Evolutionary conservation across 1,140 invertebrate species (phyloP).

Genomic region (Hyposmocoma kahamanoa): DNA sequence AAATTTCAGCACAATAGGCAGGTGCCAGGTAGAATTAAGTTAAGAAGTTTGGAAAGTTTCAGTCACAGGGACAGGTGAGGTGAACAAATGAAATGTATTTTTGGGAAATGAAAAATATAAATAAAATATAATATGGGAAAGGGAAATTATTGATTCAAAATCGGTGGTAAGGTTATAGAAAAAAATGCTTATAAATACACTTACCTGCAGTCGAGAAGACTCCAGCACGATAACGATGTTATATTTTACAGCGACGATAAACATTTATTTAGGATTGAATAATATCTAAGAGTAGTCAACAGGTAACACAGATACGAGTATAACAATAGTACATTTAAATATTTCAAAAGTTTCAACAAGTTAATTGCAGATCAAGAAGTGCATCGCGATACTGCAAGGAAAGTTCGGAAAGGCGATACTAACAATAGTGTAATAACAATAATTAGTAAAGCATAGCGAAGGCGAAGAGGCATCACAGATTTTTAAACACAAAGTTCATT

Average conservation of each 20-base stretch:
- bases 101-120: too few relatives aligned
- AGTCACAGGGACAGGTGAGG: too few relatives aligned
- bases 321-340: slow-evolving; percentile 53
- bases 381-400: slow-evolving; percentile 54
- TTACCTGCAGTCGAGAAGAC: slow-evolving; percentile 35
- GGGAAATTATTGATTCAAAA: background rate
- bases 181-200: slow-evolving; percentile 11
- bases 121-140: too few relatives aligned
- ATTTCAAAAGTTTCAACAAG: slow-evolving; percentile 64
- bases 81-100: too few relatives aligned
- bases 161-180: background rate
- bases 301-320: slow-evolving; percentile 68
- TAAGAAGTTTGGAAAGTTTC: too few relatives aligned
- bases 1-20: too few relatives aligned
- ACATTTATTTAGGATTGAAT: slow-evolving; percentile 39
- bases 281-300: slow-evolving; percentile 61
- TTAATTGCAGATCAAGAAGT: slow-evolving; percentile 22
- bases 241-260: slow-evolving; percentile 50
- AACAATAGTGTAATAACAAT: too few relatives aligned
- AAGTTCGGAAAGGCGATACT: too few relatives aligned
- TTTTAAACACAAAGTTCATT: slow-evolving; percentile 2
- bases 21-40: too few relatives aligned
- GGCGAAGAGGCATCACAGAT: slow-evolving; percentile 60
- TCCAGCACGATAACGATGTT: slow-evolving; percentile 20
- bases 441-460: slow-evolving; percentile 36